Base-by-base conservation (phyloP, 37 sponge, comb jelly and placozoan genomes). In the Bolinopsis microptera region DNA sequence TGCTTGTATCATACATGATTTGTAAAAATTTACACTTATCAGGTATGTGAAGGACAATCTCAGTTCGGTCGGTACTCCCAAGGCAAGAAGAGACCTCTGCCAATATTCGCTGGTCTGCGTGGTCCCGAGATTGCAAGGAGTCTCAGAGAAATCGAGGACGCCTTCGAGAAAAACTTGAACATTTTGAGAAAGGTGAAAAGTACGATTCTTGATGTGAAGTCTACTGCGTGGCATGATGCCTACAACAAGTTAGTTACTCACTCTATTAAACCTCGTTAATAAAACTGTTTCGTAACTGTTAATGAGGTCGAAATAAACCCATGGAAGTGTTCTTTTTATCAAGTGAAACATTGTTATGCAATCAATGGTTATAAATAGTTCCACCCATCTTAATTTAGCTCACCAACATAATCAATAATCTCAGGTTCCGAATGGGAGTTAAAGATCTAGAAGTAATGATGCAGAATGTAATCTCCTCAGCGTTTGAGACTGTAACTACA, bases 371-470 rank as follows among this genome's bases (percentile, higher is more conserved):
- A n/a, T n/a, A n/a, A n/a, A n/a, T n/a, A n/a, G n/a, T n/a, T n/a
- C n/a, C n/a, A n/a, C n/a, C n/a, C n/a, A n/a, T n/a, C n/a, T n/a
- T n/a, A n/a, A n/a, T n/a, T n/a, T n/a, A n/a, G n/a, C n/a, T n/a
- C n/a, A 36, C 3, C 38, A 26, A 83, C 34, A 9, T 28, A 9
- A 9, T 32, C 18, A 13, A 28, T 75, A 32, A 32, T n/a, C n/a
- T n/a, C 93, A 70, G 82, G 80, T 98, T 96, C 92, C 72, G 97
- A n/a, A 61, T 75, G 21, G 99, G 99, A 0, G 92, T 97, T 35
- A 98, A 98, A 88, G 99, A 98, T 34, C 94, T 98, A 77, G 99
- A 98, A 83, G 97, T 98, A 35, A 98, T 98, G 99, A 94, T 98
- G 86, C 99, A 98, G 93, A 98, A 98, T 93, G 94, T 96, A 27